Conservation (phyloP, 2,797 vertebrate genomes). For the Odontamblyopus rebecca region DNA sequence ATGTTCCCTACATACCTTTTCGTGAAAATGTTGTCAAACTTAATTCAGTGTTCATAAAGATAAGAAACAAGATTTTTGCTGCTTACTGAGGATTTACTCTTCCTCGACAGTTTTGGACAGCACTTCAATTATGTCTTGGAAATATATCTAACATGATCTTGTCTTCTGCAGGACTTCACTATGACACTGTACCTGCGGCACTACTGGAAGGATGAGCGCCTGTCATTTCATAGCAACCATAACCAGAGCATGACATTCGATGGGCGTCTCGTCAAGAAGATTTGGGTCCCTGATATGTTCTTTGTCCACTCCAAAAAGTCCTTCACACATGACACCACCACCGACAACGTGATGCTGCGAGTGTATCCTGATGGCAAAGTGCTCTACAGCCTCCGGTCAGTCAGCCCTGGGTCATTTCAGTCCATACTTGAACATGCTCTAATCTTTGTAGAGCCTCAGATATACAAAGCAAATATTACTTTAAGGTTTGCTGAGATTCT, state of each 20-base stretch:
- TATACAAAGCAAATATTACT: not conserved
- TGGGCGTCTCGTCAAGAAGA: slow-evolving; percentile 95
- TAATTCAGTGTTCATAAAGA: not conserved
- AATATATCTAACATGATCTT: not conserved
- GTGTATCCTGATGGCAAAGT: slow-evolving; percentile 96
- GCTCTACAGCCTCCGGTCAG: slow-evolving; percentile 95
- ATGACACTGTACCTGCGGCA: slow-evolving; percentile 97
- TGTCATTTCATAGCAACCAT: slow-evolving; percentile 93
- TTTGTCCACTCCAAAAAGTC: slow-evolving; percentile 98
- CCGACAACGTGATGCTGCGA: slow-evolving; percentile 95
- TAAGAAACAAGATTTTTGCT: not conserved
- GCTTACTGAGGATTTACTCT: not conserved
- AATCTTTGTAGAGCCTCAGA: not conserved
- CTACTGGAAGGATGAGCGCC: slow-evolving; percentile 95
- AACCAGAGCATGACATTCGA: slow-evolving; percentile 99
- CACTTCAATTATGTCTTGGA: not conserved
- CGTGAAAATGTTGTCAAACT: not conserved
- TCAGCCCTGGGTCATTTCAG: not conserved
- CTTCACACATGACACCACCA: slow-evolving; percentile 97
- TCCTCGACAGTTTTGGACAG: not conserved
- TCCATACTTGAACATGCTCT: not conserved
- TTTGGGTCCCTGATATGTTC: slow-evolving; percentile 99
- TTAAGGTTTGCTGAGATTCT: too few relatives aligned
- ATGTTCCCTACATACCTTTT: too few relatives aligned
- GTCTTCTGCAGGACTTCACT: slow-evolving; percentile 87